These are phyloP conservation scores for Enoplosus armatus DNA, from an alignment of 2,797 vertebrate genomes.

Conservation along the genomic window DNA sequence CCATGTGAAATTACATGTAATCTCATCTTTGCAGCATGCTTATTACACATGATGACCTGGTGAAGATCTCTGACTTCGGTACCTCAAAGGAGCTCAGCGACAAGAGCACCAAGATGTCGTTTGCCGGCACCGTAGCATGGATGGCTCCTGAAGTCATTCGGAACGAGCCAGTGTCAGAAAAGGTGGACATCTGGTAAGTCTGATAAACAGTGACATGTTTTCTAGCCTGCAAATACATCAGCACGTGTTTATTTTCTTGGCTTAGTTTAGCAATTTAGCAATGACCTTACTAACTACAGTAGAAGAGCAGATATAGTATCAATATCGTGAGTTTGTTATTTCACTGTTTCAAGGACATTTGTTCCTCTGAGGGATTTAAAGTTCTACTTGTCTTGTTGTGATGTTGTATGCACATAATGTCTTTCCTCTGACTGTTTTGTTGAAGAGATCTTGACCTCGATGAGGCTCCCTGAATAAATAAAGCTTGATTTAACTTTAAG, in stretches of 20 bases:
- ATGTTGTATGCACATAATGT: neutral
- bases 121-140: conserved; percentile 97
- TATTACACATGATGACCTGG: conserved; percentile 97
- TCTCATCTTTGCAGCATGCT: conserved; percentile 89
- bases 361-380: neutral
- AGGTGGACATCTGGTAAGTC: conserved; percentile 96
- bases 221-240: neutral
- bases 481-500: conserved; percentile 73
- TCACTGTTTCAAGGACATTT: neutral
- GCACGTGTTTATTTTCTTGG: neutral
- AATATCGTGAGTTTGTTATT: conserved; percentile 6
- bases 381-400: neutral
- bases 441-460: conserved; percentile 1
- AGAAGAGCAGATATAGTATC: conserved; percentile 4
- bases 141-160: conserved; percentile 98
- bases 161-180: conserved; percentile 97
- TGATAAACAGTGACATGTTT: neutral
- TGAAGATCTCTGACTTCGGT: conserved; percentile 98
- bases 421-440: neutral
- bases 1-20: neutral
- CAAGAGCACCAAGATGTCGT: conserved; percentile 99
- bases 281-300: neutral
- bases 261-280: too few species aligned
- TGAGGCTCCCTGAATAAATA: conserved; percentile 14
- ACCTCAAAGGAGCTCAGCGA: conserved; percentile 97